Base-by-base conservation (phyloP, 2,113 vertebrate species). In the Oxyura jamaicensis region DNA sequence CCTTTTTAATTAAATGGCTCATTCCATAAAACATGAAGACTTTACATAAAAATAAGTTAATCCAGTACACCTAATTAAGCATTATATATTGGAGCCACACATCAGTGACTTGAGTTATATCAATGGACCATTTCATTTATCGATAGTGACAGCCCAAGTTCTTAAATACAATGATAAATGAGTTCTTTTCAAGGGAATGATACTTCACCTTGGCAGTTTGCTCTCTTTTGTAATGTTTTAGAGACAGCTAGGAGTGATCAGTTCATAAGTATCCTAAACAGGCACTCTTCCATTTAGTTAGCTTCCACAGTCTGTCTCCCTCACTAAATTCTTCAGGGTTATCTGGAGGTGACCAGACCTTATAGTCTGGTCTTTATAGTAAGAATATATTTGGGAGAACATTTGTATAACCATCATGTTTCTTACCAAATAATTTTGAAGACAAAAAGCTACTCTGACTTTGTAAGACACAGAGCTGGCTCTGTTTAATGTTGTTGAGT, bases 81-180 rank as follows among this genome's bases (percentile, higher is more conserved):
- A 96, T 96, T 96, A 96, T 94, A 96, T 96, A 94, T 97, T 94
- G 71, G 79, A 88, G 75, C 65, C 87, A 92, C 4, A 85, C 96
- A 95, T 97, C 96, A 93, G 55, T 88, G 96, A 92, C 81, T 96
- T 91, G 95, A 97, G 74, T 93, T 94, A 39, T 92, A 96, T 95
- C 96, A 97, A 92, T 84, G 93, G 81, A 94, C 92, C 81, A 35
- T 96, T 97, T 97, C 91, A 95, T 97, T 97, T 98, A 97, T 96
- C 2, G 77, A 96, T 75, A 62, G 79, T 98, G 97, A 98, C 97
- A 97, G 84, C 95, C 65, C 73, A 97, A 96, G 95, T 96, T 98
- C 82, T 97, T 97, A 97, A 96, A 92, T 95, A 93, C 72, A 93
- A 63, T 98, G 97, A 98, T 96, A 97, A 98, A 98, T 97, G 8